Percentiles rank a stretch among this genome's conserved stretches.
Conservation (phyloP, 2,113 vertebrate species). For the Cnemophilus loriae region DNA sequence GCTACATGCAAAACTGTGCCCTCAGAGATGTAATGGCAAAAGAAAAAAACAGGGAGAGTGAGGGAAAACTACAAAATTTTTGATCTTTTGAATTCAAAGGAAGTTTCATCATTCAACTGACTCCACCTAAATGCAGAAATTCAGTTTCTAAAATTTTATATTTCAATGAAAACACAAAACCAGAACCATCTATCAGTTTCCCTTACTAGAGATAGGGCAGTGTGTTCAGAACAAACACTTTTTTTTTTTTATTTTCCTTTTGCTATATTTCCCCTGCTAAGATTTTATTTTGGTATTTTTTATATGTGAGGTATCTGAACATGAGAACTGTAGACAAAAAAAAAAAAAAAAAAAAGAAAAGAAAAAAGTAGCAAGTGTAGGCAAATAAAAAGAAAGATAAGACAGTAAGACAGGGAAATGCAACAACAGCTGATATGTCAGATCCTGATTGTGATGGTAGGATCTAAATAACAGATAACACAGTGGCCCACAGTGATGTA, state of each 20-base stretch:
- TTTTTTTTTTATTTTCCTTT: not conserved
- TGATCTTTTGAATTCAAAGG: not conserved
- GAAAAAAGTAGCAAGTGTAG: not conserved
- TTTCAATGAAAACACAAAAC: not conserved
- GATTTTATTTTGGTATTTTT: not conserved
- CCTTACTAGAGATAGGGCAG: not conserved
- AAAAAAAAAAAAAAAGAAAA: not conserved
- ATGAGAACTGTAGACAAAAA: not conserved
- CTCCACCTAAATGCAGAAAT: not conserved
- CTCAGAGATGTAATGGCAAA: not conserved
- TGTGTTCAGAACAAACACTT: not conserved
- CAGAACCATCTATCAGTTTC: not conserved
- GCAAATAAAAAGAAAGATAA: not conserved
- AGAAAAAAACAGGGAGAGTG: not conserved
- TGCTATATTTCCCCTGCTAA: not conserved
- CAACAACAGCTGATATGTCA: not conserved
- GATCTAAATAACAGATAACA: not conserved
- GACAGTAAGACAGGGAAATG: not conserved
- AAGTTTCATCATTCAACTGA: not conserved
- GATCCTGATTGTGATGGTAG: not conserved
- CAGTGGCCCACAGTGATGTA: not conserved
- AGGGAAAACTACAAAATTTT: not conserved
- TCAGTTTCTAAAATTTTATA: not conserved
- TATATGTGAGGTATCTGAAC: not conserved
- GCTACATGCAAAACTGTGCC: not conserved